phyloP scores from a whole-genome alignment of 53 echinoderm and acorn worm genomes.

The Antedon mediterranea region DNA sequence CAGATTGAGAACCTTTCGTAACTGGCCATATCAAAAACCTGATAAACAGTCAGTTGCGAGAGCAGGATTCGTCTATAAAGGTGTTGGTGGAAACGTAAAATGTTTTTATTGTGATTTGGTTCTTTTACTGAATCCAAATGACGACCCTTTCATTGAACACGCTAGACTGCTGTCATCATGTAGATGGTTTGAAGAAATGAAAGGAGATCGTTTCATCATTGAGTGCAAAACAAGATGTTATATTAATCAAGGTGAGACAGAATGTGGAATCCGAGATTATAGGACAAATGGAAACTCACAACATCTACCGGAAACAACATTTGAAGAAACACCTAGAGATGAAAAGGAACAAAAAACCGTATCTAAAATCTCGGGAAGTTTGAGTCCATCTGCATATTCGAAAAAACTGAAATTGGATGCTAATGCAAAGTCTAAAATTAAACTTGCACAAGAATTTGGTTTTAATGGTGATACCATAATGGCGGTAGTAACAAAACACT shows the following conservation, averaged over 20 bases:
- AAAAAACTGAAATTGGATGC: neutral
- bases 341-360: no score
- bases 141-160: conserved; percentile 89
- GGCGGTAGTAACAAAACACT: neutral
- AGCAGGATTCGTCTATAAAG: conserved; percentile 90
- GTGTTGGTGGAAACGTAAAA: conserved; percentile 57
- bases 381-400: neutral
- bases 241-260: neutral
- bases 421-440: neutral
- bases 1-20: conserved; percentile 36
- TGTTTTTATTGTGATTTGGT: conserved; percentile 90
- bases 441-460: neutral
- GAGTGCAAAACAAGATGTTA: neutral
- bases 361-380: no score
- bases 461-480: neutral
- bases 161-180: conserved; percentile 72
- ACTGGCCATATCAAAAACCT: conserved; percentile 35
- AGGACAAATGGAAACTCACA: neutral
- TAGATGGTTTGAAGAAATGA: conserved; percentile 63
- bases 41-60: conserved; percentile 19
- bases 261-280: neutral
- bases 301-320: neutral
- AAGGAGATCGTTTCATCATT: conserved; percentile 52
- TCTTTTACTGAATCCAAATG: conserved; percentile 64
- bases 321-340: no score